Base-by-base conservation (phyloP, 2,888 invertebrate species). In the Adelphocoris suturalis region DNA sequence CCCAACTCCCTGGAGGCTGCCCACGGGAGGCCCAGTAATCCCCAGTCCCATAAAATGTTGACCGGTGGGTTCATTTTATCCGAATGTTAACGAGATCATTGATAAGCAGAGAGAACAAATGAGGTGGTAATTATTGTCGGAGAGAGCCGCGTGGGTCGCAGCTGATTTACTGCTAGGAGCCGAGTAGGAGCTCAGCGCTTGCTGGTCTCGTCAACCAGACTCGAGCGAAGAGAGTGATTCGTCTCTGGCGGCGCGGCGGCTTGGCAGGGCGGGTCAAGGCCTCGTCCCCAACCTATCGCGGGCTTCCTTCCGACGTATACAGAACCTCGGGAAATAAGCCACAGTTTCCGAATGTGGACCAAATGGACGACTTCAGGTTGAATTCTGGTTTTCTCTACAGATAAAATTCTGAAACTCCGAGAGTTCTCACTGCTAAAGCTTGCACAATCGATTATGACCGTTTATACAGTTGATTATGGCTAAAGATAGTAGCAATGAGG, bases 121-220 rank as follows among this genome's bases (percentile, higher is more conserved):
- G 68, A 68, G 68, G 68, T 68, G 68, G 68, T 68, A 68, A 68
- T 68, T 68, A 68, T 68, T 68, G 68, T 12, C 68, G 68, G 23
- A 23, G 57, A 57, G 57, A 57, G 57, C 57, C 57, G 57, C n/a
- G 57, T 57, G 57, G 57, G 57, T n/a, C 2, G 14, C 57, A 57
- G 57, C 57, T 57, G 57, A 57, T 57, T 57, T 57, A 57, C 57
- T n/a, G 57, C 14, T 16, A 14, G 52, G 61, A 61, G 61, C 52
- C 52, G 52, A 13, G 52, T 52, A 52, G 52, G 52, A 13, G 52
- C 52, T 52, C 5, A 52, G 14, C 52, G 52, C 52, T 52, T 37
- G 37, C n/a, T 23, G 19, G 23, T 68, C 68, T 12, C n/a, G 19
- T 68, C 68, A 19, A 68, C 68, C 23, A 13, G 52, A 52, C 52